Conservation (phyloP, 1,140 invertebrate genomes). For the Leptinotarsa texana region DNA sequence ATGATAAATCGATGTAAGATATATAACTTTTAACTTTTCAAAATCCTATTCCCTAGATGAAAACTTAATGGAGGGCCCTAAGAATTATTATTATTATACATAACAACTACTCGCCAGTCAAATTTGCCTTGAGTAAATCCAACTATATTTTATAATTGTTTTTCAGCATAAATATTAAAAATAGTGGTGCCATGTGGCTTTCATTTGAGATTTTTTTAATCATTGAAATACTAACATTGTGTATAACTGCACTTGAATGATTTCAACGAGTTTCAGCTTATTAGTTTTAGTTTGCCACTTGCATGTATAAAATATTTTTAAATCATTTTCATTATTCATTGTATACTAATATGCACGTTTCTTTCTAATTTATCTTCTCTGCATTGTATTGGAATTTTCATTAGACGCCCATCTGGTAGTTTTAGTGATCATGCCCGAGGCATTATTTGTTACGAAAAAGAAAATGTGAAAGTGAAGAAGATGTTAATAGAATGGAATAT, state of each 20-base stretch:
- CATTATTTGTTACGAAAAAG: background rate
- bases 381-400: background rate
- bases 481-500: background rate
- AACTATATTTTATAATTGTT: too few species aligned
- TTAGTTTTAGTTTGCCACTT: constrained; percentile 16
- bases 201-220: too few species aligned
- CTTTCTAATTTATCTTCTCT: background rate
- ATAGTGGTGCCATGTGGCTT: too few species aligned
- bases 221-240: constrained; percentile 1
- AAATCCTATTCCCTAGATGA: too few species aligned
- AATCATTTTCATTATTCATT: background rate
- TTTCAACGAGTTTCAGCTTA: background rate
- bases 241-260: constrained; percentile 4
- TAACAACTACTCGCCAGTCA: too few species aligned
- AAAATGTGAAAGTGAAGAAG: constrained; percentile 3
- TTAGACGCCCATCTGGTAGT: background rate
- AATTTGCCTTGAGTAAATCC: too few species aligned
- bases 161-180: too few species aligned
- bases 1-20: too few species aligned
- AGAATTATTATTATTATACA: too few species aligned
- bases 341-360: background rate
- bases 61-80: too few species aligned
- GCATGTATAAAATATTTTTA: background rate
- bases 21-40: too few species aligned
- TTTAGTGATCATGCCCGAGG: background rate